Conservation (phyloP, 2,797 vertebrate genomes). For the Channa striata region DNA sequence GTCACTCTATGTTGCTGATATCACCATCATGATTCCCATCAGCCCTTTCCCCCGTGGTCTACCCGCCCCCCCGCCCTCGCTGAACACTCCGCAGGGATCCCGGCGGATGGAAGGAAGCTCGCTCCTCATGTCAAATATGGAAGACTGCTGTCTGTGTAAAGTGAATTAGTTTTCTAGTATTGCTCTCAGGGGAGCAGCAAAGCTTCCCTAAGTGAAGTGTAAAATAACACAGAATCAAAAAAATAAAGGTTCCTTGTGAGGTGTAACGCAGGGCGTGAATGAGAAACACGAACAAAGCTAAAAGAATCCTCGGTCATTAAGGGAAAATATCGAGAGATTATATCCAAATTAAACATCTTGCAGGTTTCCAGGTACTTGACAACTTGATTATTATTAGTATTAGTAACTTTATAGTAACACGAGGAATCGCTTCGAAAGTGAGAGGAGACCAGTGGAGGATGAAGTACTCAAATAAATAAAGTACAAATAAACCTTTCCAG, state of each 20-base stretch:
- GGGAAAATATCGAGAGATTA: conserved; percentile 3
- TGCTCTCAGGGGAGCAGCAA: conserved; percentile 43
- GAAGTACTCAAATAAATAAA: no score
- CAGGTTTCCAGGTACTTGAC: neutral
- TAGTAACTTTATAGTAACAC: no score
- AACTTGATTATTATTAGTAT: no score
- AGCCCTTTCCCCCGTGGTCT: conserved; percentile 47
- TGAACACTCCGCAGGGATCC: conserved; percentile 46
- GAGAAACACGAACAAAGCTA: conserved; percentile 18
- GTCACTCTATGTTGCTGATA: conserved; percentile 68
- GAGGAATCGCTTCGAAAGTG: no score
- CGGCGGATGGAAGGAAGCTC: conserved; percentile 29
- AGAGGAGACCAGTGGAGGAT: no score
- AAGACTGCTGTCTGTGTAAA: conserved; percentile 37
- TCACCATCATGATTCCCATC: conserved; percentile 75
- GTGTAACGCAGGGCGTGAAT: conserved; percentile 21
- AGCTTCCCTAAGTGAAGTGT: conserved; percentile 35
- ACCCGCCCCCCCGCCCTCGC: neutral
- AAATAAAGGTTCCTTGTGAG: conserved; percentile 8
- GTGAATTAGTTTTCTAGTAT: conserved; percentile 45
- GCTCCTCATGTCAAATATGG: conserved; percentile 50
- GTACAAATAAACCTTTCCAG: no score
- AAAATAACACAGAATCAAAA: conserved; percentile 34
- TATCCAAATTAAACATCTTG: conserved; percentile 6
- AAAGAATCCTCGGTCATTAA: neutral